These are phyloP conservation scores for Anthonomus grandis DNA, from an alignment of 1,140 invertebrate species.

Conservation along the genomic window DNA sequence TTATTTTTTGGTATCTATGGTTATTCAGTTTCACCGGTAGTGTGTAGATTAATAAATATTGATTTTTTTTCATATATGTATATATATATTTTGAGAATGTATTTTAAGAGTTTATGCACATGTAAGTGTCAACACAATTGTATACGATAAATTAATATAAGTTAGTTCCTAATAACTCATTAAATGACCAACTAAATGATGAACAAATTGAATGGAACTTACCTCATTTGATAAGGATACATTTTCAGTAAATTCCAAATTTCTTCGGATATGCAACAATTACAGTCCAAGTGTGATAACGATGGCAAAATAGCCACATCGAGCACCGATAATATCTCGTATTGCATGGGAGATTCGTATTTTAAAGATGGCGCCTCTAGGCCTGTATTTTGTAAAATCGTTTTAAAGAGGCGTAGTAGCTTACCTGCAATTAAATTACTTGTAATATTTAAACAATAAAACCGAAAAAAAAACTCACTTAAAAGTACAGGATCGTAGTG, in stretches of 20 bases:
- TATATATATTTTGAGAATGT: too few relatives aligned
- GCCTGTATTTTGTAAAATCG: slow-evolving; percentile 44
- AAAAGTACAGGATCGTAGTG: slow-evolving; percentile 74
- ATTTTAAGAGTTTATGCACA: too few relatives aligned
- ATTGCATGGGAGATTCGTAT: too few relatives aligned
- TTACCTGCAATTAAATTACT: slow-evolving; percentile 58
- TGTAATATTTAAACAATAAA: neutral
- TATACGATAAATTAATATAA: too few relatives aligned
- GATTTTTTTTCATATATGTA: too few relatives aligned
- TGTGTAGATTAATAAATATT: too few relatives aligned
- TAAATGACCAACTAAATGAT: too few relatives aligned
- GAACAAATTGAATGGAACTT: neutral
- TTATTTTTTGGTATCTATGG: too few relatives aligned
- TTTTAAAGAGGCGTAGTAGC: slow-evolving; percentile 64
- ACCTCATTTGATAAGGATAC: slow-evolving; percentile 78
- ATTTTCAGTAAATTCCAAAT: slow-evolving; percentile 89
- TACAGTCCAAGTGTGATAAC: slow-evolving; percentile 87
- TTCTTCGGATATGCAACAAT: slow-evolving; percentile 94
- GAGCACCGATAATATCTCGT: slow-evolving; percentile 80
- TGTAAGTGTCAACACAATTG: too few relatives aligned
- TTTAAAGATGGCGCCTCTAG: slow-evolving; percentile 50
- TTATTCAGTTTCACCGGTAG: too few relatives aligned
- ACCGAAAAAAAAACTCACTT: slow-evolving; percentile 66
- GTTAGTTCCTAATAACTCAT: too few relatives aligned
- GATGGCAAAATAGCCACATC: slow-evolving; percentile 87